Percentiles rank a stretch among this genome's conserved stretches.
Conservation (phyloP, 2,888 invertebrate genomes). For the Biston betularia region DNA sequence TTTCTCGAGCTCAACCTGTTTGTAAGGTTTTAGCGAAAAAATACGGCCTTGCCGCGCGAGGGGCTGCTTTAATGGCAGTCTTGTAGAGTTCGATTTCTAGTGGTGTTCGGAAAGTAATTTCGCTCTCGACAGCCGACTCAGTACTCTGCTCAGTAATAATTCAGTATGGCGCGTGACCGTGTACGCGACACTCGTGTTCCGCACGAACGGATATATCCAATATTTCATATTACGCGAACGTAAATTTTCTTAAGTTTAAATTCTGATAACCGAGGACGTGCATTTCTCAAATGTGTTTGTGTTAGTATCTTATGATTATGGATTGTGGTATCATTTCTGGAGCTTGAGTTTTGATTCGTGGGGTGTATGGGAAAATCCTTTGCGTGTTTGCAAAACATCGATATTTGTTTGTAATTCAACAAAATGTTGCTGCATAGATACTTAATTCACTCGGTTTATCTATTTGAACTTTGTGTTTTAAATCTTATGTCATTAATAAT, state of each 20-base stretch:
- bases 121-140: conserved; percentile 74
- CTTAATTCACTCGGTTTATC: neutral
- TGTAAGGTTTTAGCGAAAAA: conserved; percentile 60
- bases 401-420: conserved; percentile 31
- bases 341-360: conserved; percentile 57
- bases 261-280: conserved; percentile 51
- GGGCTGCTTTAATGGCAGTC: conserved; percentile 57
- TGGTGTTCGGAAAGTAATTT: conserved; percentile 74
- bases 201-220: conserved; percentile 49
- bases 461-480: no score
- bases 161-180: conserved; percentile 79
- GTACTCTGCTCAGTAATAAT: conserved; percentile 67
- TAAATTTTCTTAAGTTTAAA: conserved; percentile 58
- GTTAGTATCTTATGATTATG: conserved; percentile 50
- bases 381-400: conserved; percentile 61
- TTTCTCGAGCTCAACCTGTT: conserved; percentile 77
- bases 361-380: conserved; percentile 51
- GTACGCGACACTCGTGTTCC: conserved; percentile 60
- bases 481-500: neutral
- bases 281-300: conserved; percentile 44
- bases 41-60: conserved; percentile 53
- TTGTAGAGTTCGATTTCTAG: conserved; percentile 60
- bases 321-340: conserved; percentile 54
- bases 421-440: neutral
- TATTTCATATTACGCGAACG: conserved; percentile 57